Evolutionary conservation across 2,888 invertebrate genomes (phyloP).

Genomic region (Ormia ochracea): DNA sequence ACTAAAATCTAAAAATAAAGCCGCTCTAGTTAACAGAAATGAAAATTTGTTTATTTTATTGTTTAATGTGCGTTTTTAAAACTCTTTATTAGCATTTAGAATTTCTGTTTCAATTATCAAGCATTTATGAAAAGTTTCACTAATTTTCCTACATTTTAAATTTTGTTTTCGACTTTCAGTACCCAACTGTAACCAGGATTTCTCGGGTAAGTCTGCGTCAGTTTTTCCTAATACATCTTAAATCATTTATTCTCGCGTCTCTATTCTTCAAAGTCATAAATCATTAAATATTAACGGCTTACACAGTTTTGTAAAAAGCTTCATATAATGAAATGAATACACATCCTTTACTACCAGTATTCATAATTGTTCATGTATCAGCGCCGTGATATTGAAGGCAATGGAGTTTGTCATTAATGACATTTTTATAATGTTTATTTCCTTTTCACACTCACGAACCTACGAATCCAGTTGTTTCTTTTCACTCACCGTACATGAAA

Average conservation of each 20-base stretch:
- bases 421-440: too few relatives aligned
- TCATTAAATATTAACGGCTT: not conserved
- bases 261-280: not conserved
- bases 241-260: not conserved
- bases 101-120: conserved; percentile 50
- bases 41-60: conserved; percentile 1
- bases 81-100: not conserved
- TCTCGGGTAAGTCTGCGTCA: conserved; percentile 69
- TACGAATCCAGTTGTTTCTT: too few relatives aligned
- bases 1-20: conserved; percentile 28
- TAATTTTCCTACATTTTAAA: not conserved
- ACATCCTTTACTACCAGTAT: too few relatives aligned
- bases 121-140: not conserved
- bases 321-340: too few relatives aligned
- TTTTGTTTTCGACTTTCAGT: conserved; percentile 66
- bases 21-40: conserved; percentile 6
- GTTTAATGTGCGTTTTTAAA: not conserved
- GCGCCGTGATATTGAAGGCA: too few relatives aligned
- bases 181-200: conserved; percentile 68
- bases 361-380: too few relatives aligned
- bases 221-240: not conserved
- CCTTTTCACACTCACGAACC: too few relatives aligned
- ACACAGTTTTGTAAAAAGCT: too few relatives aligned
- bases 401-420: too few relatives aligned
- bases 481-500: too few relatives aligned